Base-by-base conservation (phyloP, 2,888 invertebrate species). In the Hoplodrina blanda region DNA sequence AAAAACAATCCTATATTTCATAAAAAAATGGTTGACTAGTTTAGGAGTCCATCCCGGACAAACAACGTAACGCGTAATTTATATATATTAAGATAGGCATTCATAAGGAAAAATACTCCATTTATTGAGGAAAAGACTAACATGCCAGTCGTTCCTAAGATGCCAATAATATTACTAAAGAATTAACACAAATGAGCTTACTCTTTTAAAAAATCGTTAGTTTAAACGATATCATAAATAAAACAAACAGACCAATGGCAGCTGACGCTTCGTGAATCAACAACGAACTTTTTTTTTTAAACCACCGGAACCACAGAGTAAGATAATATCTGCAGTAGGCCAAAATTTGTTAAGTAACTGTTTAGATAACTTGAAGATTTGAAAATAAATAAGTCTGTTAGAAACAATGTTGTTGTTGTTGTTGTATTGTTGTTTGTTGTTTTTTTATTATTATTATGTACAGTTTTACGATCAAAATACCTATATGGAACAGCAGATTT, bases 171-270 rank as follows among this genome's bases (percentile, higher is more conserved):
- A 54, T 56, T 57, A 63, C 4, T 78, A 49, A 52, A 46, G 13
- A n/a, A 67, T 30, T 50, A 46, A 8, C 41, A 19, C 15, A 25
- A n/a, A 54, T 33, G 15, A 4, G 11, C 41, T 41, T 33, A 62
- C 57, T 56, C 25, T 17, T 75, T 65, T 55, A 68, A 76, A 82
- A 81, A 64, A 65, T 65, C 81, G 69, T 82, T 79, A 71, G 30
- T 33, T 76, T 49, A 49, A 66, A 63, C 64, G 70, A 62, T 20
- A 33, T 73, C 44, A 54, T 63, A 70, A 72, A 81, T 68, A 77
- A 75, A 72, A 75, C 54, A 73, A 62, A 59, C 63, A 53, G 50
- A 60, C 82, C 76, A 78, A 80, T 76, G 53, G 59, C 81, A 59
- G 60, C n/a, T 55, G 62, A 44, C 57, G 46, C 55, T 59, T 52